Percentiles rank a stretch among this genome's conserved stretches.
Evolutionary conservation across 2,888 invertebrate genomes (phyloP).

Genomic region (Crocallis elinguaria): DNA sequence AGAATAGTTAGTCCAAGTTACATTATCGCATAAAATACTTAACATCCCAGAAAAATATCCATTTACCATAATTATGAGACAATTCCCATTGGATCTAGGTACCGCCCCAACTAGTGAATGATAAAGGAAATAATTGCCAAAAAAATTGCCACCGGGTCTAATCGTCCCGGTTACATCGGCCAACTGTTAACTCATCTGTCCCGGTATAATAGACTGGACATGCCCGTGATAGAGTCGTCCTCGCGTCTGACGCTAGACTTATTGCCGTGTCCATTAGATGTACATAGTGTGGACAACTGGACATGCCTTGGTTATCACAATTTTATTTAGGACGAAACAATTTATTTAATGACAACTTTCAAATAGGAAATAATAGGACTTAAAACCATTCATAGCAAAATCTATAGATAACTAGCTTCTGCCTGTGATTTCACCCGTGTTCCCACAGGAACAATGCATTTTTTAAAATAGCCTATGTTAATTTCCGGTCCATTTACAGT

Average conservation of each 20-base stretch:
- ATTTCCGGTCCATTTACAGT: too few relatives aligned
- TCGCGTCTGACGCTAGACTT: conserved; percentile 11
- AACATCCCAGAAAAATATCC: too few relatives aligned
- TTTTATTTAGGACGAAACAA: not conserved
- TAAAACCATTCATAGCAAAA: too few relatives aligned
- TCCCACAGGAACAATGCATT: too few relatives aligned
- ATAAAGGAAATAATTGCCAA: not conserved
- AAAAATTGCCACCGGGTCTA: not conserved
- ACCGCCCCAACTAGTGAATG: too few relatives aligned
- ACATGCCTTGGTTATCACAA: not conserved
- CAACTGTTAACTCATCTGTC: conserved; percentile 6
- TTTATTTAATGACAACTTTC: not conserved
- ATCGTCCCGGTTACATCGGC: not conserved
- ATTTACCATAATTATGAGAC: too few relatives aligned
- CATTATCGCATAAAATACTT: too few relatives aligned
- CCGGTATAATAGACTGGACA: not conserved
- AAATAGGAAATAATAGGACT: not conserved
- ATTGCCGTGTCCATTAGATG: conserved; percentile 15
- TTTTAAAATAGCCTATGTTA: too few relatives aligned
- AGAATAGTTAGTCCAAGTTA: too few relatives aligned
- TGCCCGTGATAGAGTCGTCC: conserved; percentile 3
- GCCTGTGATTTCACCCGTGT: too few relatives aligned
- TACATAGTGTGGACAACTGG: conserved; percentile 18
- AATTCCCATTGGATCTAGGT: too few relatives aligned
- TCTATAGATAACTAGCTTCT: too few relatives aligned